Base-by-base conservation (phyloP, 1,140 invertebrate genomes). In the Drosophila pruinosa region DNA sequence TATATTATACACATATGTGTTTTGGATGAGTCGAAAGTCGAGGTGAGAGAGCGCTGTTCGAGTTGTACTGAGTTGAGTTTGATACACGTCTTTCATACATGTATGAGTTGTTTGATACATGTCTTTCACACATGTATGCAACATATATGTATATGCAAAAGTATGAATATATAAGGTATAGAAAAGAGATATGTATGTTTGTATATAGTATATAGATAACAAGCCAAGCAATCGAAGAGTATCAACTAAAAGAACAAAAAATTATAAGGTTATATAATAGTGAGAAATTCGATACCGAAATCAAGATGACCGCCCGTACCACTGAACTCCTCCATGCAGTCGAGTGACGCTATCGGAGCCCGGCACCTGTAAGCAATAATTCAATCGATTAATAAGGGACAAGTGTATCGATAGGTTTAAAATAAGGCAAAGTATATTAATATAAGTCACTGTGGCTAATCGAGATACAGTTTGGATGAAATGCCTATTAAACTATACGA, bases 251-350 rank as follows among this genome's bases (percentile, higher is more conserved):
- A 72, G 38, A 63, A 72, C 73, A 70, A 71, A 71, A 85, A 82
- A 75, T 76, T 31, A 89, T 72, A 79, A 88, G 56, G 67, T 72
- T 77, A 74, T 88, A 83, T 90, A 86, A 82, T 89, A 89, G 86
- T 89, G 89, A 89, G 79, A 90, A 90, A 78, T 90, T 91, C 79
- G 86, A 91, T 91, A 91, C 90, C 90, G 89, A 91, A 91, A 91
- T 91, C 90, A 90, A 91, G 90, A 92, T 93, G 78, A 92, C 92
- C 76, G 91, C 90, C 90, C 88, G 90, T 91, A 91, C 93, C 95
- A 92, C 95, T 96, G 92, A 97, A 96, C 92, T 97, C 96, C 93
- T 97, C 96, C 96, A 97, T 97, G 92, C 96, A 97, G 93, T 97
- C 96, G 81, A 97, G 93, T 90, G 96, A 97, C 67, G 96, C 96